Evolutionary conservation across 1,140 invertebrate species (phyloP).

Genomic region (Physella acuta): DNA sequence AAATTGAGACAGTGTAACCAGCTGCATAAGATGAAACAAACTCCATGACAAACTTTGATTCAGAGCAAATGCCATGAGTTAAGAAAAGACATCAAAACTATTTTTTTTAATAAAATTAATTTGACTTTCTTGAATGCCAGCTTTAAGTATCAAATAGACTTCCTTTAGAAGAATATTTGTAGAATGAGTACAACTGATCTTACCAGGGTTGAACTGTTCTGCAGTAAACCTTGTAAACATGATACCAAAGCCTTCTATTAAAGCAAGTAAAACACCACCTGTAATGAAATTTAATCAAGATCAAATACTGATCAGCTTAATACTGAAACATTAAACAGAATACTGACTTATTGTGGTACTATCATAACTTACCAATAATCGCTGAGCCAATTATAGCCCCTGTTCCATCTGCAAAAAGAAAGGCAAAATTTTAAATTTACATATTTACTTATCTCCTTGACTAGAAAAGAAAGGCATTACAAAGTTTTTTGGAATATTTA

Average conservation of each 20-base stretch:
- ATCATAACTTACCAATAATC: slow-evolving; percentile 73
- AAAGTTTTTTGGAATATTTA: slow-evolving; percentile 46
- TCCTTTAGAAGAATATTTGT: not conserved
- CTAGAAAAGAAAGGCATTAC: slow-evolving; percentile 8
- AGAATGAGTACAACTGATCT: slow-evolving; percentile 3
- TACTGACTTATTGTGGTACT: too few relatives aligned
- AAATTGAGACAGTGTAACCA: too few relatives aligned
- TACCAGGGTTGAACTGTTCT: slow-evolving; percentile 82
- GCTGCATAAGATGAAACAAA: too few relatives aligned
- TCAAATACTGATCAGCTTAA: not conserved
- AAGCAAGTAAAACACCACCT: slow-evolving; percentile 82
- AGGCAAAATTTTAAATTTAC: slow-evolving; percentile 10
- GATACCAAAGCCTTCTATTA: slow-evolving; percentile 96
- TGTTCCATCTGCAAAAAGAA: slow-evolving; percentile 68
- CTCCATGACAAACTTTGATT: too few relatives aligned
- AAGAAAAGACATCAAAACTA: too few relatives aligned
- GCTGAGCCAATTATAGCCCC: slow-evolving; percentile 94
- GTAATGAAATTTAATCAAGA: slow-evolving; percentile 27
- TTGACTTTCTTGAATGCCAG: not conserved
- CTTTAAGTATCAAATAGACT: not conserved
- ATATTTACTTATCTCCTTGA: not conserved
- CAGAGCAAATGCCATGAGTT: too few relatives aligned
- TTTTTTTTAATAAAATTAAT: too few relatives aligned
- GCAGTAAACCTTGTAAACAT: slow-evolving; percentile 85
- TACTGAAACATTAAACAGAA: not conserved